Base-by-base conservation (phyloP, 2,113 vertebrate genomes). In the Tursiops truncatus region DNA sequence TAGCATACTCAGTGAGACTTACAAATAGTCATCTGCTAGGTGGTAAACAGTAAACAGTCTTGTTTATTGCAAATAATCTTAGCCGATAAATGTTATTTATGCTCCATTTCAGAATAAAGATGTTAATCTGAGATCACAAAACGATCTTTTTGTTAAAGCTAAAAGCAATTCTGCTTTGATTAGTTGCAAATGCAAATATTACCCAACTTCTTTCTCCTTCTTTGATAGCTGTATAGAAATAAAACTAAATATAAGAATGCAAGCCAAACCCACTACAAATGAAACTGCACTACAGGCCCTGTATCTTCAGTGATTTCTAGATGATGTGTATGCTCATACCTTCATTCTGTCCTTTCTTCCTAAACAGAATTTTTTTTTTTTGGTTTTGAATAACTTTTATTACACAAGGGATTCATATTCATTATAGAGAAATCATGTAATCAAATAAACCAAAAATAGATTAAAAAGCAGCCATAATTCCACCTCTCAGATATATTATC, bases 51-150 rank as follows among this genome's bases (percentile, higher is more conserved):
- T 36, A 95, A 94, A 74, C 60, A 97, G 62, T 18, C 74, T 95
- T 25, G 47, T 14, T 50, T 97, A 14, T 85, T 84, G 68, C 85
- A 97, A 95, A 96, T 96, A 94, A 94, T 82, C 53, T 8, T 41
- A 97, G 28, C 62, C 62, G 95, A 80, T 97, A 97, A 97, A 84
- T 97, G 81, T 88, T 96, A 86, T 97, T 96, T 97, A 68, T 93
- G 21, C 10, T 81, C 56, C 84, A 26, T 93, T 89, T 97, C 96
- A 65, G 47, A 97, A 96, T 63, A 97, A 60, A 96, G 70, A 84
- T 83, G 25, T 18, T 98, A 26, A 97, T 93, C 53, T 97, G 90
- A 93, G 95, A 95, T 95, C 56, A 97, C 79, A 91, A 97, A 97
- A 97, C 21, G 8, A 91, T 74, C 0, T 47, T 82, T 96, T 86